Percentiles rank a stretch among this genome's conserved stretches.
Conservation (phyloP, 2,113 vertebrate species). For the Microcebus ravelobensis region DNA sequence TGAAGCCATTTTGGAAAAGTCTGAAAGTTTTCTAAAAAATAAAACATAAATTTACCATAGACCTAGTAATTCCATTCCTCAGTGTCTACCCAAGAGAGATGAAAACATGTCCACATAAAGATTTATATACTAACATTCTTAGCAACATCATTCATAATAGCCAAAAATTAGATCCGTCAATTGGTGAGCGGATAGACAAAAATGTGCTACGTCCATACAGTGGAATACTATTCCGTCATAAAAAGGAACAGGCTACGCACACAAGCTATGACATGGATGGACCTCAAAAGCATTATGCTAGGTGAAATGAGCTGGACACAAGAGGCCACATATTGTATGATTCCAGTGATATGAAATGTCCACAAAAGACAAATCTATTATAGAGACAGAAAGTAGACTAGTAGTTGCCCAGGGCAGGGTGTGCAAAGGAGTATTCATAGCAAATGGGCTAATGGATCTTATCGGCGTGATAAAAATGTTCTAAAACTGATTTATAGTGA, state of each 20-base stretch:
- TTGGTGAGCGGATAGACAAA: not conserved
- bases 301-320: not conserved
- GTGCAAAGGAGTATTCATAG: not conserved
- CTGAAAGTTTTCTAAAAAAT: not conserved
- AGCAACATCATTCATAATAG: not conserved
- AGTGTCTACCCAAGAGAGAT: not conserved
- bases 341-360: not conserved
- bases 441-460: not conserved
- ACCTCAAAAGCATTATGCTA: not conserved
- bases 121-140: not conserved
- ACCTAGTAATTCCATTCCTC: not conserved
- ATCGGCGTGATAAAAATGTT: not conserved
- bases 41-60: not conserved
- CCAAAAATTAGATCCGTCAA: not conserved
- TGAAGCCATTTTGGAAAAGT: not conserved
- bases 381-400: not conserved
- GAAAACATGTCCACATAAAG: not conserved
- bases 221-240: not conserved
- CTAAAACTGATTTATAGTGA: not conserved
- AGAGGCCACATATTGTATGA: not conserved
- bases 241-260: not conserved
- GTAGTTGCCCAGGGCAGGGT: too few species aligned
- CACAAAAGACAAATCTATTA: not conserved
- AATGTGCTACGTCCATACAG: not conserved
- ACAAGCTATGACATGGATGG: accelerated